phyloP scores from a whole-genome alignment of 2,888 invertebrate species.

The Acanthosepion esculentum region DNA sequence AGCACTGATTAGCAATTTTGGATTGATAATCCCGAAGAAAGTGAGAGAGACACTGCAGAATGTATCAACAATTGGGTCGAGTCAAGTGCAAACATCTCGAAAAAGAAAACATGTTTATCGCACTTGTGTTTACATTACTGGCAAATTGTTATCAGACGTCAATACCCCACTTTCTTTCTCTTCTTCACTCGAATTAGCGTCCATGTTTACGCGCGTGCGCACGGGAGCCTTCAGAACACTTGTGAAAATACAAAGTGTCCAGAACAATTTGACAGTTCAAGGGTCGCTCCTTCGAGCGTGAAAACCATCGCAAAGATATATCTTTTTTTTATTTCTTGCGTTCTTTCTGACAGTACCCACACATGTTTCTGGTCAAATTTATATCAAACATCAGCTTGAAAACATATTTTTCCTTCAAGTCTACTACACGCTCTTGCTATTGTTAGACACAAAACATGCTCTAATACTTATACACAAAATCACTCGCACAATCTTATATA shows the following conservation, averaged over 20 bases:
- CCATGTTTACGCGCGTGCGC: not conserved
- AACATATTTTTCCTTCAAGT: not conserved
- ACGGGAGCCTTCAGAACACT: not conserved
- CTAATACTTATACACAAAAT: too few species aligned
- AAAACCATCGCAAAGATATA: too few species aligned
- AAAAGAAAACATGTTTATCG: not conserved
- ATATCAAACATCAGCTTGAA: not conserved
- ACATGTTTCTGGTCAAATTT: too few species aligned
- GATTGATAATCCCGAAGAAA: not conserved
- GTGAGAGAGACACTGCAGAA: not conserved
- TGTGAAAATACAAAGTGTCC: not conserved
- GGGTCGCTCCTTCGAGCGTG: not conserved
- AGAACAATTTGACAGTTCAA: not conserved
- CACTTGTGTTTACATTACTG: not conserved
- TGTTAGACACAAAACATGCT: not conserved
- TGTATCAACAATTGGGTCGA: not conserved
- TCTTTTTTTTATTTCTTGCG: not conserved
- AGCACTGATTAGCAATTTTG: not conserved
- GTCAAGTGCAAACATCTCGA: not conserved
- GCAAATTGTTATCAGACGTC: not conserved
- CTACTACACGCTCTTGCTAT: not conserved
- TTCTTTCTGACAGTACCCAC: not conserved
- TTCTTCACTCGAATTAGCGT: not conserved
- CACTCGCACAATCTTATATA: too few species aligned
- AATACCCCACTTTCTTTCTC: not conserved